Evolutionary conservation across 2,797 vertebrate genomes (phyloP).

Genomic region (Stomatorhinus walkeri): DNA sequence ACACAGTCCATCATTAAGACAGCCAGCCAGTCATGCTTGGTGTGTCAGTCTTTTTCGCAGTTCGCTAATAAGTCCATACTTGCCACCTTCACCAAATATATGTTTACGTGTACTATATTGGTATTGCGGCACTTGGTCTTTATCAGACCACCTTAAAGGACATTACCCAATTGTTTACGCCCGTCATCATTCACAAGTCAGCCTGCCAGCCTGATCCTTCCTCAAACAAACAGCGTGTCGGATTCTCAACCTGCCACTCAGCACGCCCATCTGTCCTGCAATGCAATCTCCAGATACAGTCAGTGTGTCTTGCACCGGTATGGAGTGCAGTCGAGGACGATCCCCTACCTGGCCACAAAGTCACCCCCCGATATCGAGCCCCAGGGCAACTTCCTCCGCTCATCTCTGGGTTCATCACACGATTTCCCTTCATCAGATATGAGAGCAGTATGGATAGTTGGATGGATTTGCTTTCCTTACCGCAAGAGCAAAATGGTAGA

Average conservation of each 20-base stretch:
- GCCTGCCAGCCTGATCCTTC: background rate
- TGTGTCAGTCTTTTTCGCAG: background rate
- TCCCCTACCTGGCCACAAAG: background rate
- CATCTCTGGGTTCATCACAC: background rate
- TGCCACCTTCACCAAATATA: background rate
- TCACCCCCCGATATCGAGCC: background rate
- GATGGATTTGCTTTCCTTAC: background rate
- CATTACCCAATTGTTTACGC: background rate
- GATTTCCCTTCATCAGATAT: background rate
- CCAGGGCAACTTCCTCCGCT: background rate
- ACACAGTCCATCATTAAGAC: background rate
- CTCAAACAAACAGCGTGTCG: background rate
- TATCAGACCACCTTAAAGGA: slow-evolving; percentile 3
- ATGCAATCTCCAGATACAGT: background rate
- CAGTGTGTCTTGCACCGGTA: background rate
- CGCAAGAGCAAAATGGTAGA: background rate
- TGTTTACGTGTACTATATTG: background rate
- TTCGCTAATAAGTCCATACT: background rate
- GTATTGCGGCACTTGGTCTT: background rate
- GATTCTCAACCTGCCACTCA: background rate
- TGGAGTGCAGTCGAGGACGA: background rate
- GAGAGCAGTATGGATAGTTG: background rate
- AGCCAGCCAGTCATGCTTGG: background rate
- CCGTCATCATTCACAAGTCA: background rate
- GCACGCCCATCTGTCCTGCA: background rate